Evolutionary conservation across 2,797 vertebrate species (phyloP), one percentile per base, ranked within the genome.

Genomic region (Microtus obscurus): DNA sequence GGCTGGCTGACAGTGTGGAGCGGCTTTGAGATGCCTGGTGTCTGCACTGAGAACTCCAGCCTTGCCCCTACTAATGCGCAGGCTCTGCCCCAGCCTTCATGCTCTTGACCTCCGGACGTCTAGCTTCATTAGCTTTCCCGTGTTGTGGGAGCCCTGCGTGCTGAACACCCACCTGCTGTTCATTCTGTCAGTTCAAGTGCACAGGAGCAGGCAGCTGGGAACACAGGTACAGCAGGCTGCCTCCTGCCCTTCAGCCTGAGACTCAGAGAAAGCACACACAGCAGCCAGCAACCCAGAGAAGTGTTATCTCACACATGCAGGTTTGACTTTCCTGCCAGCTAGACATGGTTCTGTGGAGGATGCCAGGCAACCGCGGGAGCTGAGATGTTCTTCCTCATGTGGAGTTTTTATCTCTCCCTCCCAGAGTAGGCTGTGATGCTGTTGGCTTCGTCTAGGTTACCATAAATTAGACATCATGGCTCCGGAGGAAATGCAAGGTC

Each of bases 1-100:
- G 96, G 96, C 97, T 96, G 97, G 96, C 97, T 95, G 91, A 94
- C 94, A 97, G 98, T 97, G 97, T 97, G 94, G 81, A 94, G 95
- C 86, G 63, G 87, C 96, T 97, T 90, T 88, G 93, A 97, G 96
- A 86, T 96, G 90, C 94, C 97, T 98, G 97, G 98, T 96, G 95
- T 98, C 98, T 97, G 96, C 94, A 71, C 67, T 93, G 93, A 29
- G 93, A 92, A 93, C 94, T n/a, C 14, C 83, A 85, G 93, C 0
- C 0, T 31, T 83, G 71, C 65, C 43, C 63, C 74, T 51, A 0
- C 40, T 40, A 2, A 78, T 9, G 87, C 78, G 37, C 59, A 86
- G n/a, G 59, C 90, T 91, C 69, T 27, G n/a, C 86, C 67, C 79
- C 83, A 34, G 91, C 87, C 25, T 0, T 59, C 96, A 29, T 80